Conservation (phyloP, 1,140 invertebrate genomes). For the Tachypleus tridentatus region DNA sequence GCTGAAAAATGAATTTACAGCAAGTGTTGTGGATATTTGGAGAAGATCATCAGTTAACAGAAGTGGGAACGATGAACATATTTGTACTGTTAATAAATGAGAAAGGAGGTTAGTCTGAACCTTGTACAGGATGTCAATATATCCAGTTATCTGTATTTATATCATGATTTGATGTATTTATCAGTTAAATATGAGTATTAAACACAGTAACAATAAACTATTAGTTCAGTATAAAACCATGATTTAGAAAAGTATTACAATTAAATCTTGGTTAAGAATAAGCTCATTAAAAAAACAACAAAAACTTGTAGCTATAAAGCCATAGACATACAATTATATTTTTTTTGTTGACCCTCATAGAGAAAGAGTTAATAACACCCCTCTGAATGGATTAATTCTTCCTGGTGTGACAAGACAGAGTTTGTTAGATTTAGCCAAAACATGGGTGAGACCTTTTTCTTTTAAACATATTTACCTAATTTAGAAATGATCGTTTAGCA, state of each 20-base stretch:
- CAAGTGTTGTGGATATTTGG: slow-evolving; percentile 97
- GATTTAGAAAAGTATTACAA: too few relatives aligned
- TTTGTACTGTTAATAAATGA: slow-evolving; percentile 81
- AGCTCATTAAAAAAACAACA: too few relatives aligned
- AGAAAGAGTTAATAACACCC: slow-evolving; percentile 42
- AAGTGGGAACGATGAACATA: slow-evolving; percentile 98
- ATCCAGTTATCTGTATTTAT: too few relatives aligned
- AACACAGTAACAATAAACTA: too few relatives aligned
- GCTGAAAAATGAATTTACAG: slow-evolving; percentile 70
- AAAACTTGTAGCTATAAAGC: not conserved
- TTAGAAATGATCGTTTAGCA: not conserved
- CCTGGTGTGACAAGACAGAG: slow-evolving; percentile 86
- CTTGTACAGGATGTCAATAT: not conserved
- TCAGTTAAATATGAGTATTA: too few relatives aligned
- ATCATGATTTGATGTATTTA: too few relatives aligned
- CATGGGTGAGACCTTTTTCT: slow-evolving; percentile 49
- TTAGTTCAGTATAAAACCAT: too few relatives aligned
- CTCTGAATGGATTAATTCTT: slow-evolving; percentile 52
- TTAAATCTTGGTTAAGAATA: too few relatives aligned
- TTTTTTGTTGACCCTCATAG: slow-evolving; percentile 27
- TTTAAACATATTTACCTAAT: too few relatives aligned
- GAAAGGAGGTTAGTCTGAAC: slow-evolving; percentile 54
- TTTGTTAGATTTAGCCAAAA: slow-evolving; percentile 60
- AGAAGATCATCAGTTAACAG: slow-evolving; percentile 84
- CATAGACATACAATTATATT: slow-evolving; percentile 2